These are phyloP conservation scores for Euzetes globulus DNA, from an alignment of 2,888 invertebrate genomes.

Conservation along the genomic window DNA sequence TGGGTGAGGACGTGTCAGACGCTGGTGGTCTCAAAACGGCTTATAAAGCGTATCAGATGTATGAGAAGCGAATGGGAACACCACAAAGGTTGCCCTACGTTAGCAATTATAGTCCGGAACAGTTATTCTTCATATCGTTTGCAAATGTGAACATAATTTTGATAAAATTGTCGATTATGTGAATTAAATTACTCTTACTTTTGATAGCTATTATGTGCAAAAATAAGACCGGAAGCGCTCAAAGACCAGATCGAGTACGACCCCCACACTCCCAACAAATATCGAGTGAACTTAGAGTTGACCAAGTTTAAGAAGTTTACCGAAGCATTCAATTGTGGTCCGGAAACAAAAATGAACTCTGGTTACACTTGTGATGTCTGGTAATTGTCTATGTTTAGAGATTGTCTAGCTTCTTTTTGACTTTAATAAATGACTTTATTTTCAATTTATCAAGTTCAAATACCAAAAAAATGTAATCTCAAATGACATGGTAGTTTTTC, in stretches of 20 bases:
- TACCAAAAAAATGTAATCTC: too few relatives aligned
- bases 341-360: constrained; percentile 25
- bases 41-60: constrained; percentile 56
- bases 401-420: too few relatives aligned
- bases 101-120: not conserved
- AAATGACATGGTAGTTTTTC: too few relatives aligned
- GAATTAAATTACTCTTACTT: not conserved
- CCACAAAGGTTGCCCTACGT: not conserved
- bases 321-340: constrained; percentile 25
- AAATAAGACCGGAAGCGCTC: constrained; percentile 38
- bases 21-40: constrained; percentile 76
- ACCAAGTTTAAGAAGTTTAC: constrained; percentile 27
- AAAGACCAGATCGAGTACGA: constrained; percentile 21
- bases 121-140: constrained; percentile 63
- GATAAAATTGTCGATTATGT: too few relatives aligned
- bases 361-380: too few relatives aligned
- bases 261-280: constrained; percentile 31
- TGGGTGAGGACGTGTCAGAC: constrained; percentile 79
- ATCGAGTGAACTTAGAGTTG: constrained; percentile 28
- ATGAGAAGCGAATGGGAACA: not conserved
- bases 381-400: too few relatives aligned
- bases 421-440: too few relatives aligned
- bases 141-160: constrained; percentile 59
- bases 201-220: constrained; percentile 66
- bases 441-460: too few relatives aligned